Base-by-base conservation (phyloP, 1,140 invertebrate species). In the Diorhabda carinulata region DNA sequence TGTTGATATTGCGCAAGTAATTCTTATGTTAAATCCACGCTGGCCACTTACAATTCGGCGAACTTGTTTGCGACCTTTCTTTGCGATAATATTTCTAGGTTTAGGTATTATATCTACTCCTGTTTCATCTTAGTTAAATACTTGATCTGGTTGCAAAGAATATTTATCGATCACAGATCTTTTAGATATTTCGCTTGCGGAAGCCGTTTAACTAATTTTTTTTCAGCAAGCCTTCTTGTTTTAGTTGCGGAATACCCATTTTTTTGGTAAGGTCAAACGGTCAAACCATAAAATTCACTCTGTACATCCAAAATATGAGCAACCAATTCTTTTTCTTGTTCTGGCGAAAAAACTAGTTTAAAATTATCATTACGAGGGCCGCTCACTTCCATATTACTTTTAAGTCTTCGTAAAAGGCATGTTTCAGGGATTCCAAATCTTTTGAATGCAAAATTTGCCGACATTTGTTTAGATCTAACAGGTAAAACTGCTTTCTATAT, bases 31-130 rank as follows among this genome's bases (percentile, higher is more conserved):
- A 25, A 25, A 25, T 25, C 25, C 25, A 25, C 2, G 25, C 25
- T 25, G 25, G 25, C 25, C 25, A 25, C 25, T 25, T 25, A 25
- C 25, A 25, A 25, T 82, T 67, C 74, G 71, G 57, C 80, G 82
- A 25, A 25, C 74, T 74, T 81, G 70, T 68, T 63, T 44, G 81
- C 78, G 59, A 84, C 73, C 59, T 84, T 77, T 73, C 79, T 82
- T 66, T 66, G 65, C 57, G 79, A 78, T 25, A 43, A 57, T 69
- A 77, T 77, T 25, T 25, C 25, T 25, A 25, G 25, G 25, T 25
- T 25, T 25, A 25, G 25, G 25, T 25, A 25, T 25, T 25, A 25
- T 25, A 25, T 25, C 25, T 25, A 0, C 25, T 25, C 25, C 25
- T 25, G 25, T 25, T 25, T 25, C 25, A 25, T 25, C 25, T 25